phyloP scores from a whole-genome alignment of 1,140 invertebrate species.

The Zaprionus capensis region DNA sequence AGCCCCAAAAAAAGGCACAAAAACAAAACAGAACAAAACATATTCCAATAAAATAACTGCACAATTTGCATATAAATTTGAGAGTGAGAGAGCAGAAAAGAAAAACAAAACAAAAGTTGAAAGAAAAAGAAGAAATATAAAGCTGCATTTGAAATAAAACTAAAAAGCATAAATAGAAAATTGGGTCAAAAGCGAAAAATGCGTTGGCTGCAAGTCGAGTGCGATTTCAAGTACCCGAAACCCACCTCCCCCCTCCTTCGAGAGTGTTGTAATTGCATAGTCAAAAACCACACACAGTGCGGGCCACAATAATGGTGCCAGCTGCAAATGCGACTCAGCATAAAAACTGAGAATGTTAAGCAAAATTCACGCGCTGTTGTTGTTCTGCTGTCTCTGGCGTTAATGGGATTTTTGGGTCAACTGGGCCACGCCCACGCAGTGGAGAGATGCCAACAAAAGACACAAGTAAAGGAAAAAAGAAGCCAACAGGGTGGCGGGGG shows the following conservation, averaged over 20 bases:
- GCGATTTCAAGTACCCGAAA: not conserved
- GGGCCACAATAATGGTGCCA: conserved; percentile 64
- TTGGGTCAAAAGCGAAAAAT: conserved; percentile 20
- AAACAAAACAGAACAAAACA: not conserved
- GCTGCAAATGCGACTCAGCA: conserved; percentile 57
- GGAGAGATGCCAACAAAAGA: conserved; percentile 12
- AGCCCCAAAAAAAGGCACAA: not conserved
- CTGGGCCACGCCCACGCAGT: conserved; percentile 21
- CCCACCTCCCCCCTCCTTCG: not conserved
- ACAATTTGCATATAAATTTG: conserved; percentile 28
- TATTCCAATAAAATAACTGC: conserved; percentile 30
- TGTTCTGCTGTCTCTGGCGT: conserved; percentile 28
- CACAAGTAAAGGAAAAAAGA: conserved; percentile 18
- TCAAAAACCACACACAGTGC: conserved; percentile 45
- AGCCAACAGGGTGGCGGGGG: not conserved
- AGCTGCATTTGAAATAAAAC: conserved; percentile 15
- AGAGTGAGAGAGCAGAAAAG: conserved; percentile 8
- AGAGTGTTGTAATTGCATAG: conserved; percentile 63
- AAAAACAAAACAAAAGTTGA: not conserved
- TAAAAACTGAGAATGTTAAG: conserved; percentile 53
- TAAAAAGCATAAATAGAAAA: conserved; percentile 21
- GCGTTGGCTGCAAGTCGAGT: conserved; percentile 17
- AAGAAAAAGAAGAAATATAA: conserved; percentile 1
- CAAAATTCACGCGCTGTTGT: conserved; percentile 25
- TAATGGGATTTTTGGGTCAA: conserved; percentile 75